Percentiles rank a stretch among this genome's conserved stretches.
Evolutionary conservation across 2,888 invertebrate genomes (phyloP).

Genomic region (Eristalis arbustorum): DNA sequence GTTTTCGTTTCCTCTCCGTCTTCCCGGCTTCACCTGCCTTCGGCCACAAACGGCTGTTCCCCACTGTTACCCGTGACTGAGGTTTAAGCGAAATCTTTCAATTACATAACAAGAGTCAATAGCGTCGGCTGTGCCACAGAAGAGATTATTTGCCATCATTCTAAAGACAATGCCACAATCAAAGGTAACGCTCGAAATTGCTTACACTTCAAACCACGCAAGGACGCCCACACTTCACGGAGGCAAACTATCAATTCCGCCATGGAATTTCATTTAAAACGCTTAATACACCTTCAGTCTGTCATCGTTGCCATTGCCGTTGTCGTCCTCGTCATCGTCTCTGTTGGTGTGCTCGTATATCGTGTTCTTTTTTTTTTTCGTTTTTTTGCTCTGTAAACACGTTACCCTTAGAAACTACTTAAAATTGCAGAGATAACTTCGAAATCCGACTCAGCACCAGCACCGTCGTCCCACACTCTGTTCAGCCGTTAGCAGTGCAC

Average conservation of each 20-base stretch:
- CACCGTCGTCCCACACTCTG: slow-evolving; percentile 16
- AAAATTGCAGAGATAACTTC: slow-evolving; percentile 56
- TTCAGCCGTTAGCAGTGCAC: slow-evolving; percentile 17
- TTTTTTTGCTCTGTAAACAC: slow-evolving; percentile 51
- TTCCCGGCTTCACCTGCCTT: neutral
- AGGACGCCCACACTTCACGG: slow-evolving; percentile 29
- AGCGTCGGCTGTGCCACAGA: neutral
- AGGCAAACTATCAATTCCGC: slow-evolving; percentile 62
- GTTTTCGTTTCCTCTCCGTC: neutral
- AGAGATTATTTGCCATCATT: neutral
- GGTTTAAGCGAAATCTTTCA: neutral
- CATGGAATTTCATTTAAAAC: slow-evolving; percentile 61
- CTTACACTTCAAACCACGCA: slow-evolving; percentile 22
- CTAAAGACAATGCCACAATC: slow-evolving; percentile 25
- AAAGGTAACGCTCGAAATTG: slow-evolving; percentile 21
- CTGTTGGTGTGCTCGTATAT: neutral
- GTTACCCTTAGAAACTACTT: slow-evolving; percentile 65
- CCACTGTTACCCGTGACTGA: neutral
- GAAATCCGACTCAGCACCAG: neutral
- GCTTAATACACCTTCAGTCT: slow-evolving; percentile 56
- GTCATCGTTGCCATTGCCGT: neutral
- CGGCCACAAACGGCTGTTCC: neutral
- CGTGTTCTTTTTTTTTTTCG: slow-evolving; percentile 1
- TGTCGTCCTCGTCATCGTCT: neutral
- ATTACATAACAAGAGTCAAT: neutral